Base-by-base conservation (phyloP, 2,888 invertebrate species). In the Eucriotettix oculatus region DNA sequence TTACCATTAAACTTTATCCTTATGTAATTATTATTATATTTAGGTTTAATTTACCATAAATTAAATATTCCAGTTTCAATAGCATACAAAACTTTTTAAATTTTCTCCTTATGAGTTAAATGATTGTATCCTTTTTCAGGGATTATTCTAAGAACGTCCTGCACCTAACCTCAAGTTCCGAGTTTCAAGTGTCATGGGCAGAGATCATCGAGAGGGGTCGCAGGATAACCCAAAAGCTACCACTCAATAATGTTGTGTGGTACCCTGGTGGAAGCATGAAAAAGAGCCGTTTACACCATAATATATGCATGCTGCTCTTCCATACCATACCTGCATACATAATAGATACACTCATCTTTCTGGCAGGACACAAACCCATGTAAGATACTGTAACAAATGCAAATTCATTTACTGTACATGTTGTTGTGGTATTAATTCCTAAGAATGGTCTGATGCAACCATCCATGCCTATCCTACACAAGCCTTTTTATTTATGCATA, bases 311-410 rank as follows among this genome's bases (percentile, higher is more conserved):
- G 65, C 73, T 93, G 59, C 77, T 96, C 60, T 92, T 92, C 74
- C 98, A 98, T 73, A 85, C 89, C 78, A 72, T 95, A 56, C 97
- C 97, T 0, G 97, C 97, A 0, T 78, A 93, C 61, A 71, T 94
- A 56, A 79, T 92, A 42, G 98, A 98, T 71, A 74, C 82, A 0
- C 72, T 92, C 0, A 80, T 90, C 44, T 81, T 84, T 68, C 75
- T 93, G 54, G 75, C 90, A 0, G 94, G 97, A 57, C 85, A 90
- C 69, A 90, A 92, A 69, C 92, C 94, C 64, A 79, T 90, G 91
- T 91, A 75, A 82, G 87, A 80, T 63, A 10, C 56, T 5, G 7
- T 29, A 29, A 29, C 29, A 29, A 29, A 29, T 29, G 29, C 29
- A 5, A 2, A 29, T 29, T 29, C n/a, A 29, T 29, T 29, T 29